phyloP scores from a whole-genome alignment of 1,140 invertebrate genomes.

The Campodea augens region DNA sequence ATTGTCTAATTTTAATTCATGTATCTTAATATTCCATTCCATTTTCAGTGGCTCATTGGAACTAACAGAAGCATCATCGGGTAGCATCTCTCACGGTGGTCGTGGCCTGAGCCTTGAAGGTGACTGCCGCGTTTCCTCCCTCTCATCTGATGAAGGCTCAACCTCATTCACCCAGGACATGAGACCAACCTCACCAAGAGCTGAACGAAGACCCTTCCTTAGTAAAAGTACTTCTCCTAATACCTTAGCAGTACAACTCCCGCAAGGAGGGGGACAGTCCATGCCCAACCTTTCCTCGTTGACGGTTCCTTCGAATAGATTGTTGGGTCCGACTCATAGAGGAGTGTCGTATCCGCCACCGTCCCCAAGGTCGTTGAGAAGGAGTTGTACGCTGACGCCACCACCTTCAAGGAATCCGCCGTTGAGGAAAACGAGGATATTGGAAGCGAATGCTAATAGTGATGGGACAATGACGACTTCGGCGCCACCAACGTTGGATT shows the following conservation, averaged over 20 bases:
- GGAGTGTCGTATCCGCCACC: slow-evolving; percentile 57
- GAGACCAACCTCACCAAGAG: slow-evolving; percentile 13
- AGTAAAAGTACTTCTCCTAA: slow-evolving; percentile 34
- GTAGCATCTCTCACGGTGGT: slow-evolving; percentile 28
- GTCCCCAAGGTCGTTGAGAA: slow-evolving; percentile 44
- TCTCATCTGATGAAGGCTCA: slow-evolving; percentile 36
- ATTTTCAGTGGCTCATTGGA: slow-evolving; percentile 45
- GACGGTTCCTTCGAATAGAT: slow-evolving; percentile 28
- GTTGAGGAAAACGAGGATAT: slow-evolving; percentile 42
- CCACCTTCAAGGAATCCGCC: slow-evolving; percentile 52
- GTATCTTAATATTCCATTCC: not conserved
- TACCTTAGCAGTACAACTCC: slow-evolving; percentile 51
- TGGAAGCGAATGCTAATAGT: slow-evolving; percentile 10
- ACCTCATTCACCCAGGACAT: slow-evolving; percentile 4
- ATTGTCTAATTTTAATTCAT: no score
- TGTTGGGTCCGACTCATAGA: slow-evolving; percentile 28
- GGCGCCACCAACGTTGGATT: slow-evolving; percentile 19
- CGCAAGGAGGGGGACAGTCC: slow-evolving; percentile 43
- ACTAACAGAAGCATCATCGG: slow-evolving; percentile 39
- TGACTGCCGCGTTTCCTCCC: slow-evolving; percentile 31
- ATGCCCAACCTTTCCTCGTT: slow-evolving; percentile 39
- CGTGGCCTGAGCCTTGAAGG: slow-evolving; percentile 34
- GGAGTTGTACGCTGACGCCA: slow-evolving; percentile 43
- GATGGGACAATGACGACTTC: slow-evolving; percentile 7
- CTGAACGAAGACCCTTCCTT: slow-evolving; percentile 15